Evolutionary conservation across 2,113 vertebrate genomes (phyloP).

Genomic region (Grammomys dolichurus): DNA sequence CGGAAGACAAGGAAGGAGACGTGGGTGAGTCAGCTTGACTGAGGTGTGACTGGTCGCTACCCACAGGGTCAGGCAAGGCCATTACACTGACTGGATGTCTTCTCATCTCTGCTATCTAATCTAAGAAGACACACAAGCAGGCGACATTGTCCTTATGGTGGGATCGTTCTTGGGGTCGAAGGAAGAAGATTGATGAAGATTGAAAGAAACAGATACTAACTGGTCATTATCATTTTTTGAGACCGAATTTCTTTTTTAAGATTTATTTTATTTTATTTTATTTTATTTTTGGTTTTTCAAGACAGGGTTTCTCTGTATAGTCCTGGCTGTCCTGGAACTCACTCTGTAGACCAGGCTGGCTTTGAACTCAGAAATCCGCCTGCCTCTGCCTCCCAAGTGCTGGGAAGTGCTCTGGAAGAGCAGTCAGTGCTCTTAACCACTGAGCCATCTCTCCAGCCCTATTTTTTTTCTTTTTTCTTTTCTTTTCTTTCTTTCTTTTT

Average conservation of each 20-base stretch:
- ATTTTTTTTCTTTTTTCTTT: neutral
- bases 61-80: neutral
- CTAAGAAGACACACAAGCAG: neutral
- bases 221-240: neutral
- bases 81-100: rapidly evolving
- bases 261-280: too few species aligned
- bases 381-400: neutral
- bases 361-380: neutral
- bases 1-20: constrained; percentile 22
- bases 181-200: neutral
- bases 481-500: neutral
- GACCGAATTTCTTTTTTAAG: neutral
- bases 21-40: constrained; percentile 58
- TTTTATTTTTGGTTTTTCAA: too few species aligned
- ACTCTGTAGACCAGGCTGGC: neutral
- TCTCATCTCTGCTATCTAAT: neutral
- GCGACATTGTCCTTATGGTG: neutral
- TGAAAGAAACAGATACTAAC: neutral
- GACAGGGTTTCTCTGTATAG: too few species aligned
- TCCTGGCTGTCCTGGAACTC: neutral
- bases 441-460: too few species aligned
- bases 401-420: too few species aligned
- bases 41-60: neutral
- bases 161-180: neutral
- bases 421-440: too few species aligned